Conservation (phyloP, 2,888 invertebrate genomes). For the Microctonus hyperodae region DNA sequence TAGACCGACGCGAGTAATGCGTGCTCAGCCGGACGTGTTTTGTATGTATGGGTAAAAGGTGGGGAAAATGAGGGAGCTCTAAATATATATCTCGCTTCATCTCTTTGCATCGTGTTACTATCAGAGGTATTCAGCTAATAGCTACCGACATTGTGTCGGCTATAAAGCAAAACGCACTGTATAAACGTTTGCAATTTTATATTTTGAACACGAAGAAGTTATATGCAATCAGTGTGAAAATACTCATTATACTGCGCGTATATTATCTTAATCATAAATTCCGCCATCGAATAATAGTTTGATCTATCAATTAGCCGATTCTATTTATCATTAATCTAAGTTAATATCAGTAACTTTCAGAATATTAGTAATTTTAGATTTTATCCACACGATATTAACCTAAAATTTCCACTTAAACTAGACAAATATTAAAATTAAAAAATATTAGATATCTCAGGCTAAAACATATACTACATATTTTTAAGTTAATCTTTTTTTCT, state of each 20-base stretch:
- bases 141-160: conserved; percentile 24
- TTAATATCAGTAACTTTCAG: no score
- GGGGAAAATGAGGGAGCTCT: background rate
- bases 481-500: no score
- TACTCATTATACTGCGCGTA: background rate
- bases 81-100: conserved; percentile 24
- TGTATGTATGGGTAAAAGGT: background rate
- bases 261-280: no score
- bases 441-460: no score
- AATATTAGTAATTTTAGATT: no score
- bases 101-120: conserved; percentile 21
- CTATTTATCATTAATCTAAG: no score
- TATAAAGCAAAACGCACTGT: conserved; percentile 24
- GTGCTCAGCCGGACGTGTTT: conserved; percentile 10
- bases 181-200: conserved; percentile 5
- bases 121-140: conserved; percentile 26
- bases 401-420: no score
- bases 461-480: no score
- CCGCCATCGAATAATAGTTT: background rate
- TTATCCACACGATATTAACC: no score
- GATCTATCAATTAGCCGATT: no score
- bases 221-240: background rate
- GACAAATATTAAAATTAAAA: no score
- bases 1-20: conserved; percentile 14
- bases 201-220: conserved; percentile 15